Evolutionary conservation across 2,888 invertebrate genomes (phyloP), one percentile per base, ranked within the genome.

Genomic region (Stegana nigrithorax): DNA sequence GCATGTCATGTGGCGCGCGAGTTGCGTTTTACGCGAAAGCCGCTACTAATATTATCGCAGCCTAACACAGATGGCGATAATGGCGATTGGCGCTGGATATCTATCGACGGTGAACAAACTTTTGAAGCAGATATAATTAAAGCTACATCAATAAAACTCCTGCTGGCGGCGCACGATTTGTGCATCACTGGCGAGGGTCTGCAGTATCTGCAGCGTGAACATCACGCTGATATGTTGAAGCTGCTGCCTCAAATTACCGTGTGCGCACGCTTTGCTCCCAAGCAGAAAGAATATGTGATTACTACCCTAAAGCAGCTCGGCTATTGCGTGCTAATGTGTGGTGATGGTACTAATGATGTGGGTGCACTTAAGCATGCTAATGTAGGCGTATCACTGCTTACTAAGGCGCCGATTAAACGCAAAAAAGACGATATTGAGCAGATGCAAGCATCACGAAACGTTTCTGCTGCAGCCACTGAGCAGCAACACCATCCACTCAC

Each of bases 271-370:
- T 97, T 98, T 80, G 97, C 97, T 1, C 99, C 99, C 0, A 99
- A 99, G 83, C 99, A 99, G 84, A 99, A 99, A 86, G 98, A 99
- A 86, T 93, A 91, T 81, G 93, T 98, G 2, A 92, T 99, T 45
- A 93, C 95, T 7, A 91, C 93, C 4, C 86, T 99, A 59, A 98
- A 96, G 83, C 89, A 91, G 17, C 74, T 84, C 1, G 99, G 99
- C 4, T 95, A 91, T 80, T 90, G 90, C 3, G 97, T 98, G 0
- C 88, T 99, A 2, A 99, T 99, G 99, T 99, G 99, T 83, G 99
- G 99, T 1, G 99, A 99, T 87, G 99, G 99, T 60, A 99, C 99
- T 1, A 99, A 99, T 84, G 99, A 99, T 87, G 99, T 99, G 10
- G 99, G 99, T 17, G 97, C 97, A 4, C 87, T 99, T 56, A 99